Evolutionary conservation across 1,140 invertebrate genomes (phyloP).

Genomic region (Charaxes varanes): DNA sequence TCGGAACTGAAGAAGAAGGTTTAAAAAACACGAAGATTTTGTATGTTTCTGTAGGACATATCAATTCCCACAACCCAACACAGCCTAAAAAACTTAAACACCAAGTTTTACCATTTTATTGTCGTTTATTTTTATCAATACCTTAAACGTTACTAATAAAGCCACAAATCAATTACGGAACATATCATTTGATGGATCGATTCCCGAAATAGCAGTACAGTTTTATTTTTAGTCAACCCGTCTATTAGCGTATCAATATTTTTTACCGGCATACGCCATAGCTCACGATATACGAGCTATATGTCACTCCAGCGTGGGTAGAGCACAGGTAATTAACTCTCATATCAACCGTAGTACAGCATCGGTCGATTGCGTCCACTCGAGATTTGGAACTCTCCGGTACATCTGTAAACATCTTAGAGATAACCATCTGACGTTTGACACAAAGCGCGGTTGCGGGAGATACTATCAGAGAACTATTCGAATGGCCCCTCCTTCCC

Average conservation of each 20-base stretch:
- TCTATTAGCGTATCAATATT: slow-evolving; percentile 7
- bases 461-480: slow-evolving; percentile 63
- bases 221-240: slow-evolving; percentile 10
- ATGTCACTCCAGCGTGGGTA: slow-evolving; percentile 14
- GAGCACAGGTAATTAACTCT: slow-evolving; percentile 56
- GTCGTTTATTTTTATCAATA: no score
- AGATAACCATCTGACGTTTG: slow-evolving; percentile 71
- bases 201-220: not conserved
- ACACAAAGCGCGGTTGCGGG: slow-evolving; percentile 68
- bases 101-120: no score
- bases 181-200: not conserved
- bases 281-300: slow-evolving; percentile 14
- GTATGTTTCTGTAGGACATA: no score
- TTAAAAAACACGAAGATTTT: no score
- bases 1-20: no score
- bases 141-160: no score
- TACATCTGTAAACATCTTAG: slow-evolving; percentile 71
- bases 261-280: slow-evolving; percentile 7
- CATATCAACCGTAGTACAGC: slow-evolving; percentile 51
- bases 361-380: slow-evolving; percentile 55
- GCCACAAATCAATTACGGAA: no score
- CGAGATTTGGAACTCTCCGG: slow-evolving; percentile 47
- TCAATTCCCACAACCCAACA: no score
- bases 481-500: slow-evolving; percentile 28
- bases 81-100: no score